These are phyloP conservation scores for Oncopeltus fasciatus DNA, from an alignment of 1,140 invertebrate species.

Conservation along the genomic window DNA sequence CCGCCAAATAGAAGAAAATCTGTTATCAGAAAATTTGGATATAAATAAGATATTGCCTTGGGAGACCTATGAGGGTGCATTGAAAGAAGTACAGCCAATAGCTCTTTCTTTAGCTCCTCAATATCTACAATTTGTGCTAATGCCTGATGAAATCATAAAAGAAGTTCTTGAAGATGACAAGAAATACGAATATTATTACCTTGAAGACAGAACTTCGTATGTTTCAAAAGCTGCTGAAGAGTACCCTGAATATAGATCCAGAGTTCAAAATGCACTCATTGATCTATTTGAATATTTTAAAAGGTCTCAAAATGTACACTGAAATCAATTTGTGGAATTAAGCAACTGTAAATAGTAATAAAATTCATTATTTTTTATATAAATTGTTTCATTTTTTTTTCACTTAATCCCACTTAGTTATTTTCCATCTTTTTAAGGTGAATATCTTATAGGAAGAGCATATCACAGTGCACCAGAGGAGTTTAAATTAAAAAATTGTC, in stretches of 20 bases:
- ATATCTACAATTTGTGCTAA: conserved; percentile 3
- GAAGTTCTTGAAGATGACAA: not conserved
- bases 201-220: not conserved
- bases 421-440: too few relatives aligned
- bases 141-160: not conserved
- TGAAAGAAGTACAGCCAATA: not conserved
- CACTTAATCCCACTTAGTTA: too few relatives aligned
- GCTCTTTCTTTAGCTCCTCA: not conserved
- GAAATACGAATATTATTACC: not conserved
- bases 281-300: conserved; percentile 4
- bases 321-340: too few relatives aligned
- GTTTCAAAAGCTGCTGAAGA: not conserved
- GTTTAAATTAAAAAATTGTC: too few relatives aligned
- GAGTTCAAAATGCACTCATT: not conserved
- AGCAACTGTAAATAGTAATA: too few relatives aligned
- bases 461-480: too few relatives aligned
- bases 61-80: not conserved
- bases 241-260: not conserved
- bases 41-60: not conserved
- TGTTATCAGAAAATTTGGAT: not conserved
- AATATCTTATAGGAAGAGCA: too few relatives aligned
- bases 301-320: not conserved
- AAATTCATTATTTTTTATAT: too few relatives aligned
- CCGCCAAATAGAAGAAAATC: not conserved
- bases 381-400: too few relatives aligned